These are phyloP conservation scores for Tupaia chinensis DNA, from an alignment of 2,113 vertebrate genomes.

Conservation along the genomic window DNA sequence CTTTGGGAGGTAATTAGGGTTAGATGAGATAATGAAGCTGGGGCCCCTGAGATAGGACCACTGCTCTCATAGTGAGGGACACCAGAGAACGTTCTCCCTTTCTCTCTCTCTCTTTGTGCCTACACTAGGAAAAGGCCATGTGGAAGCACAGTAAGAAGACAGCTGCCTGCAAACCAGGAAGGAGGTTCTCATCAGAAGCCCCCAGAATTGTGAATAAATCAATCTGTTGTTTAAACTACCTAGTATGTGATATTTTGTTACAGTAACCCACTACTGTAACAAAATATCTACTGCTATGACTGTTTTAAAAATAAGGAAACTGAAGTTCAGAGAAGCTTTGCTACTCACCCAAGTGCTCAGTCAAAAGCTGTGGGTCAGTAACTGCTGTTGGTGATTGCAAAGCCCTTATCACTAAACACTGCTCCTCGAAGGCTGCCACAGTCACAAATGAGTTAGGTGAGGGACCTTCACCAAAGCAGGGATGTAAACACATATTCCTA, in stretches of 20 bases:
- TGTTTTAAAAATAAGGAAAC: not conserved
- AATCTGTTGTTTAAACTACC: not conserved
- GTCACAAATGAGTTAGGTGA: not conserved
- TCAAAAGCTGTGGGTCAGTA: not conserved
- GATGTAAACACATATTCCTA: not conserved
- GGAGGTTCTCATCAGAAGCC: not conserved
- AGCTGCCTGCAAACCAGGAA: too few relatives aligned
- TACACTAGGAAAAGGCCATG: not conserved
- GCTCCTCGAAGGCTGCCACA: rapidly evolving
- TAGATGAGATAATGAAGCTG: not conserved
- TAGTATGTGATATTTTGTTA: not conserved
- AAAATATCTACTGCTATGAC: not conserved
- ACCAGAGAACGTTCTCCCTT: not conserved
- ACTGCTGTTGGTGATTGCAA: not conserved
- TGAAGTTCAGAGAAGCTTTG: not conserved
- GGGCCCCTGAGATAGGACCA: too few relatives aligned
- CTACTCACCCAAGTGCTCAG: too few relatives aligned
- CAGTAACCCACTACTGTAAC: not conserved
- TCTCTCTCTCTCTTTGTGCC: rapidly evolving
- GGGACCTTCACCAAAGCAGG: rapidly evolving
- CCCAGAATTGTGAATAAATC: not conserved
- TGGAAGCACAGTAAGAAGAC: not conserved
- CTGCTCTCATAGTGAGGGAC: not conserved
- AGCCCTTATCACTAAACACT: not conserved
- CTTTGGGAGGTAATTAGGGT: not conserved